Evolutionary conservation across 2,113 vertebrate genomes (phyloP).

Genomic region (Marmota monax): DNA sequence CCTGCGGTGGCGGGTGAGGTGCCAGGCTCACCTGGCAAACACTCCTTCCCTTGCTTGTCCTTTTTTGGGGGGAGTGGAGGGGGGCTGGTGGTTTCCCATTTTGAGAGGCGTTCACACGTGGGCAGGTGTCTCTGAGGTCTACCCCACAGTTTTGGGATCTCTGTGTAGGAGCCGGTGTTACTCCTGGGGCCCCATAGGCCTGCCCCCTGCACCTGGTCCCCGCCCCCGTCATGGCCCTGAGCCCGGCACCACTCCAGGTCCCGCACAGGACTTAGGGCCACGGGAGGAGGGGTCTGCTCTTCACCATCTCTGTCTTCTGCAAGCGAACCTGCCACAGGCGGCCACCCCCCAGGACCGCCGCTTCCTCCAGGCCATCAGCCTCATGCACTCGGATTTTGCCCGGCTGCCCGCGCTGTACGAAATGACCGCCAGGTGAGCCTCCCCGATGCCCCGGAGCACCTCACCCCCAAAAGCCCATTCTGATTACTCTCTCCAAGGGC

Average conservation of each 20-base stretch:
- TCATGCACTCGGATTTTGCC: constrained; percentile 94
- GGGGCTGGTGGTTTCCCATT: not conserved
- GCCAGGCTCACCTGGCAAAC: not conserved
- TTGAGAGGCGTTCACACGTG: not conserved
- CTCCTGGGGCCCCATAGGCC: not conserved
- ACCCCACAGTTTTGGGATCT: not conserved
- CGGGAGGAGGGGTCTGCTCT: accelerated
- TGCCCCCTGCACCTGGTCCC: not conserved
- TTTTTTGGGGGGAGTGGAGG: not conserved
- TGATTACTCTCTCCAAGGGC: not conserved
- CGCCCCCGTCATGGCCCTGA: accelerated
- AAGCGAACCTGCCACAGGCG: constrained; percentile 91
- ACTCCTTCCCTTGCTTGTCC: not conserved
- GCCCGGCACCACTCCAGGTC: accelerated
- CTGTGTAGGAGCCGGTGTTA: accelerated
- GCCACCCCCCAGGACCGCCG: constrained; percentile 87
- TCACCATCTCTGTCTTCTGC: not conserved
- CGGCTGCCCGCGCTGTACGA: constrained; percentile 91
- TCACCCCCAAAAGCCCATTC: accelerated
- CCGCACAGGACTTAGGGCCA: not conserved
- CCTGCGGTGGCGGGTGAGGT: accelerated
- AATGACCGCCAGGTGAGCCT: constrained; percentile 92
- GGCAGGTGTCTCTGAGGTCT: not conserved
- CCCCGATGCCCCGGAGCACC: accelerated
- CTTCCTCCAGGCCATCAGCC: constrained; percentile 92